Base-by-base conservation (phyloP, 2,113 vertebrate species). In the Hypanus sabinus region DNA sequence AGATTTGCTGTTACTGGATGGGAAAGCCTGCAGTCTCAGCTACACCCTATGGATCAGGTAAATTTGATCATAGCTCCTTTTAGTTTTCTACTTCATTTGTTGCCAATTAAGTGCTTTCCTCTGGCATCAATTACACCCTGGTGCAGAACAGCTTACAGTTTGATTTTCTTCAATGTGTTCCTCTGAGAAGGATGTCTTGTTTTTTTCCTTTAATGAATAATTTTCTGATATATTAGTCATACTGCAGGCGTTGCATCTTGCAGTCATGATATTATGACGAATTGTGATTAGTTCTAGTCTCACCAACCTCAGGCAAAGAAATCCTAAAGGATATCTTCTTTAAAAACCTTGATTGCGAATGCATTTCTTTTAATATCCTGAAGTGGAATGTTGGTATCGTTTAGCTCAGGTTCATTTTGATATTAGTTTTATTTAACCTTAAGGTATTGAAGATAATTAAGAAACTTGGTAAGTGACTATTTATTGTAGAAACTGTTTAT, bases 41-140 rank as follows among this genome's bases (percentile, higher is more conserved):
- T 71, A 27, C 68, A 93, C 36, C 36, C 22, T 38, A 73, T 93
- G 70, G 36, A 73, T 93, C 38, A 73, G 33, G 10, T 93, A 73
- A 46, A 46, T 93, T 24, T 93, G 70, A 46, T 57, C 55, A 55
- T 22, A 73, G 70, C 20, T 93, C 22, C 91, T 70, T 68, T n/a
- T 8, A 55, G 70, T 36, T 38, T 93, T 93, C 91, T 36, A 75
- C 70, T 93, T 55, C 38, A 93, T 71, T 93, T 93, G 65, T 24
- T 93, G 91, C 91, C 70, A 93, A 55, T 93, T 93, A 93, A 93
- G 68, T 33, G 55, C 46, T 46, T 71, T 46, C 90, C 65, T 62
- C n/a, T 68, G 88, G 62, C 62, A 70, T 65, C 65, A 93, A 93
- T 55, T 46, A 75, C 91, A 46, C 33, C 22, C 33, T 27, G 46